phyloP scores from a whole-genome alignment of 2,888 invertebrate genomes.

The Leistus spinibarbis region DNA sequence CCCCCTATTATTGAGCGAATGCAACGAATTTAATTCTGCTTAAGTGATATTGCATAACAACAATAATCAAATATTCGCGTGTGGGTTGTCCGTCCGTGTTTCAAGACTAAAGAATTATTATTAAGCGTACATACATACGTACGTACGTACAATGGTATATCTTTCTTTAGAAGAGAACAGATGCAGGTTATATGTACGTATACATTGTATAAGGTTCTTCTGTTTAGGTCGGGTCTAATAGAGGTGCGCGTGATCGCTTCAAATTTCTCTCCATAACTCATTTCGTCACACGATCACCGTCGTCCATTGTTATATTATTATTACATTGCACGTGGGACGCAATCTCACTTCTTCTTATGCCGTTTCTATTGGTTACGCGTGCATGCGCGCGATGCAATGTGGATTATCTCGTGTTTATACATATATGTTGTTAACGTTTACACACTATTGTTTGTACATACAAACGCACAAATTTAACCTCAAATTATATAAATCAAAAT shows the following conservation, averaged over 20 bases:
- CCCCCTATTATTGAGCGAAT: background rate
- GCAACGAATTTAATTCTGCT: background rate
- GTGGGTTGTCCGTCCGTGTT: background rate
- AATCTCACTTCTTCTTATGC: background rate
- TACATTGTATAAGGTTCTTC: background rate
- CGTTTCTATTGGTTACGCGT: background rate
- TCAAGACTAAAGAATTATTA: background rate
- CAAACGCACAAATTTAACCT: too few relatives aligned
- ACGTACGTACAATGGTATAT: background rate
- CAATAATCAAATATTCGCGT: background rate
- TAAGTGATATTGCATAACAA: background rate
- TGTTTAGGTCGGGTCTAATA: background rate
- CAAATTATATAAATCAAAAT: too few relatives aligned
- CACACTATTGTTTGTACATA: background rate
- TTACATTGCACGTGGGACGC: background rate
- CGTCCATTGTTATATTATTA: background rate
- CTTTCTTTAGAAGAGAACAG: background rate
- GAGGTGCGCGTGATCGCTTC: background rate
- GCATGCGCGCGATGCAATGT: too few relatives aligned
- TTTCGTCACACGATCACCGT: background rate
- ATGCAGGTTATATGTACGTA: background rate
- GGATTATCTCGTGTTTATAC: background rate
- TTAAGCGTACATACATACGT: background rate
- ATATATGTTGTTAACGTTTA: background rate
- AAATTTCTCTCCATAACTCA: background rate